Base-by-base conservation (phyloP, 2,797 vertebrate species). In the Trematocara caparti region DNA sequence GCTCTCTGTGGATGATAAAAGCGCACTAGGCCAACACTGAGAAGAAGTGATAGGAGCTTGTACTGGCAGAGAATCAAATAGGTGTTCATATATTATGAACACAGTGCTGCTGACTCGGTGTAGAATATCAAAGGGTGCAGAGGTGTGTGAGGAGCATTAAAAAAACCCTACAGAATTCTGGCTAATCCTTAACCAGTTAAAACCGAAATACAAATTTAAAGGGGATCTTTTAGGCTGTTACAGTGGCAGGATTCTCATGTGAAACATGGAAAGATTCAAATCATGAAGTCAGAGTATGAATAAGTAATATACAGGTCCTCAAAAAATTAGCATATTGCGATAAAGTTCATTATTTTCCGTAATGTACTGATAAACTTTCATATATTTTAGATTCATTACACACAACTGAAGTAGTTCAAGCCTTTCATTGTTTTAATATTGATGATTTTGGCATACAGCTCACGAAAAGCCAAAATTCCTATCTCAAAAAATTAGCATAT, bases 41-140 rank as follows among this genome's bases (percentile, higher is more conserved):
- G 64, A 81, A 55, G 73, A 86, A 84, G 79, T 72, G 81, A 87
- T 73, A 73, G 79, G 43, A 27, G 53, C 75, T 82, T 79, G 73
- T 83, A 80, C 3, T 49, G 78, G 51, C 75, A 57, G 38, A 83
- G 66, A 86, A 80, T 91, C 74, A 86, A 88, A 82, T 82, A 53
- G 73, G 47, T 72, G 55, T 82, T 86, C 81, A 89, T 92, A 80
- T 78, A 85, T 88, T 87, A 88, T 86, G 81, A 80, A 85, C 80
- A 73, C 71, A 79, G 79, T 88, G 85, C 77, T 78, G 66, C 66
- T 71, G 66, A 71, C 66, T 47, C 40, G 47, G 40, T 71, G 43
- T 71, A 30, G 79, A 73, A 59, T 82, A 87, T 82, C 75, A 81
- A 55, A 57, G 75, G 81, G 40, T 34, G 74, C 49, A 19, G 38